Percentiles rank a stretch among this genome's conserved stretches.
Conservation (phyloP, 1,140 invertebrate genomes). For the Aphaenogaster rudis region DNA sequence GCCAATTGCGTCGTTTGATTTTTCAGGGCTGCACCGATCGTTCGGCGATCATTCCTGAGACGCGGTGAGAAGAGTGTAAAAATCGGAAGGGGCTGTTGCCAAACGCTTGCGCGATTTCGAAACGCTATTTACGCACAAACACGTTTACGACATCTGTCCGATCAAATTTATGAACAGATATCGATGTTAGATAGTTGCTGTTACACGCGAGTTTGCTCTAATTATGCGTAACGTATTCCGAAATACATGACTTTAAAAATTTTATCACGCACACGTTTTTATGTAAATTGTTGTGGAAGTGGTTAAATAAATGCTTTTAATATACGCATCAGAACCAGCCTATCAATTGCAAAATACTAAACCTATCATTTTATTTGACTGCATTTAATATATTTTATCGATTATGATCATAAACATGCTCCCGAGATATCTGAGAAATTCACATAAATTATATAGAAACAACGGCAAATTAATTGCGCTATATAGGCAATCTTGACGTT, state of each 20-base stretch:
- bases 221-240: slow-evolving; percentile 25
- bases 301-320: neutral
- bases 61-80: slow-evolving; percentile 17
- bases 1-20: slow-evolving; percentile 33
- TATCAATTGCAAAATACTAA: slow-evolving; percentile 4
- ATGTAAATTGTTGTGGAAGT: slow-evolving; percentile 3
- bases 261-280: too few relatives aligned
- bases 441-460: slow-evolving; percentile 7
- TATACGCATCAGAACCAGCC: neutral
- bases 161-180: slow-evolving; percentile 8
- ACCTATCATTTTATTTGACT: slow-evolving; percentile 20
- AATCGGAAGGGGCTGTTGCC: slow-evolving; percentile 44
- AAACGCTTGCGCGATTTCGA: slow-evolving; percentile 25
- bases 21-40: slow-evolving; percentile 27
- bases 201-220: neutral
- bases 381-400: slow-evolving; percentile 37
- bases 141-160: slow-evolving; percentile 26
- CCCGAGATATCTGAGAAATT: neutral
- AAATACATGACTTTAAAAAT: neutral
- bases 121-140: slow-evolving; percentile 27
- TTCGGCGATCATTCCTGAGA: slow-evolving; percentile 9
- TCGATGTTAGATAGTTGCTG: neutral
- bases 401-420: neutral
- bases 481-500: neutral
- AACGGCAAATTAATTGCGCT: neutral